Percentiles rank a stretch among this genome's conserved stretches.
Conservation (phyloP, 2,113 vertebrate genomes). For the Antennarius striatus region DNA sequence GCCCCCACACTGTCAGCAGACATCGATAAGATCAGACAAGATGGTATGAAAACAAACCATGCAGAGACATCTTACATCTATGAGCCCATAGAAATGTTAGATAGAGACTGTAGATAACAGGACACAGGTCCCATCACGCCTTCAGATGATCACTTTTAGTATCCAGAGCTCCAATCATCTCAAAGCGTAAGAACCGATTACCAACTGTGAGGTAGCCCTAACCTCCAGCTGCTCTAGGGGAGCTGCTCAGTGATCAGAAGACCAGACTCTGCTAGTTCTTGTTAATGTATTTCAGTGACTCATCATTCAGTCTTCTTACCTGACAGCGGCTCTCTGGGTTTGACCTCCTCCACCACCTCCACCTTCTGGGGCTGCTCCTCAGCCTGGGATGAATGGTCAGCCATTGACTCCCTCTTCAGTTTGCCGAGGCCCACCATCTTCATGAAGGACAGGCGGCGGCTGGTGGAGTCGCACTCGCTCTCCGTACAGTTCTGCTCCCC, state of each 20-base stretch:
- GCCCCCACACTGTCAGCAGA: not conserved
- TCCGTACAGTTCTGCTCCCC: slow-evolving; percentile 61
- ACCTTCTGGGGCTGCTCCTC: slow-evolving; percentile 73
- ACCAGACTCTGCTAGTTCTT: too few species aligned
- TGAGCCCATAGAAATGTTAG: not conserved
- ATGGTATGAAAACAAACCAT: slow-evolving; percentile 19
- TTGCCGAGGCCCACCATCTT: slow-evolving; percentile 83
- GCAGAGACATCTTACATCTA: not conserved
- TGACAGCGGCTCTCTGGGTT: slow-evolving; percentile 84
- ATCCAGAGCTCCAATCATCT: too few species aligned
- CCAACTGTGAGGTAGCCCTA: too few species aligned
- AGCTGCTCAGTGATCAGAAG: too few species aligned
- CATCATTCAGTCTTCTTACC: slow-evolving; percentile 70
- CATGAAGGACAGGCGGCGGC: slow-evolving; percentile 82
- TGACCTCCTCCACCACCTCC: slow-evolving; percentile 75
- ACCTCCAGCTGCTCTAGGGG: too few species aligned
- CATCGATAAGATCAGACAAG: slow-evolving; percentile 16
- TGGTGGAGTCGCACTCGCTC: slow-evolving; percentile 67
- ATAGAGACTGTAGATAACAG: not conserved
- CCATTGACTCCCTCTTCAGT: slow-evolving; percentile 74
- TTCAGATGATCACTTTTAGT: too few species aligned
- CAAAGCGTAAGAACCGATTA: too few species aligned
- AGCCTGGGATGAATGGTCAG: slow-evolving; percentile 71
- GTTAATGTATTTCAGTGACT: too few species aligned
- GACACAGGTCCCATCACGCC: too few species aligned